phyloP scores from a whole-genome alignment of 2,113 vertebrate species.

The Nesospiza acunhae region DNA sequence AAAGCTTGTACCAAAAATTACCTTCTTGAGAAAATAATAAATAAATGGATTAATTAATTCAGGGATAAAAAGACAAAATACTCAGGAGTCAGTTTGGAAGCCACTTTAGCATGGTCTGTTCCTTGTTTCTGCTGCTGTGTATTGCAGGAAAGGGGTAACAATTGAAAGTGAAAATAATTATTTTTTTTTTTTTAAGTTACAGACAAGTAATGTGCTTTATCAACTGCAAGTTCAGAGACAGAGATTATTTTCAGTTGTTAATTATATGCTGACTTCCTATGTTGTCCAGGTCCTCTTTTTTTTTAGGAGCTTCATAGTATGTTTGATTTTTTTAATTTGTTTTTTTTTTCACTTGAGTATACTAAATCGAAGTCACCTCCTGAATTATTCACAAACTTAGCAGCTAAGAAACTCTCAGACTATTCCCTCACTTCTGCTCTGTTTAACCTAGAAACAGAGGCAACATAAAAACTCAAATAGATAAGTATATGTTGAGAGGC shows the following conservation, averaged over 20 bases:
- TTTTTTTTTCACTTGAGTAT: not conserved
- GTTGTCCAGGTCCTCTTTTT: not conserved
- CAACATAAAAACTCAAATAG: not conserved
- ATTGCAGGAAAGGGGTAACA: not conserved
- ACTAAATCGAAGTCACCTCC: not conserved
- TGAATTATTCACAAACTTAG: not conserved
- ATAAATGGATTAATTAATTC: not conserved
- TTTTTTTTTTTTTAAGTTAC: not conserved
- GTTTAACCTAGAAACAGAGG: not conserved
- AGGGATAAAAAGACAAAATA: not conserved
- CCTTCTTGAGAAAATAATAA: not conserved
- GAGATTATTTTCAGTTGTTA: not conserved
- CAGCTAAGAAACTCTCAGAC: not conserved
- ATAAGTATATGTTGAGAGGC: not conserved
- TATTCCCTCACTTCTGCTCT: not conserved
- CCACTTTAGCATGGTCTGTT: accelerated
- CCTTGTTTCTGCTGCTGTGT: not conserved
- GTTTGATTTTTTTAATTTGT: not conserved
- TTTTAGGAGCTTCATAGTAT: not conserved
- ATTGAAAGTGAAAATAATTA: not conserved
- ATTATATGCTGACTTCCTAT: not conserved
- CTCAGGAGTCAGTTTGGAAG: not conserved
- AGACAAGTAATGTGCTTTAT: not conserved
- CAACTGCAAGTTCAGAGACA: not conserved
- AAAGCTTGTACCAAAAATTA: not conserved